These are phyloP conservation scores for Elanus axillaris DNA, from an alignment of 2,113 vertebrate genomes.

Conservation along the genomic window DNA sequence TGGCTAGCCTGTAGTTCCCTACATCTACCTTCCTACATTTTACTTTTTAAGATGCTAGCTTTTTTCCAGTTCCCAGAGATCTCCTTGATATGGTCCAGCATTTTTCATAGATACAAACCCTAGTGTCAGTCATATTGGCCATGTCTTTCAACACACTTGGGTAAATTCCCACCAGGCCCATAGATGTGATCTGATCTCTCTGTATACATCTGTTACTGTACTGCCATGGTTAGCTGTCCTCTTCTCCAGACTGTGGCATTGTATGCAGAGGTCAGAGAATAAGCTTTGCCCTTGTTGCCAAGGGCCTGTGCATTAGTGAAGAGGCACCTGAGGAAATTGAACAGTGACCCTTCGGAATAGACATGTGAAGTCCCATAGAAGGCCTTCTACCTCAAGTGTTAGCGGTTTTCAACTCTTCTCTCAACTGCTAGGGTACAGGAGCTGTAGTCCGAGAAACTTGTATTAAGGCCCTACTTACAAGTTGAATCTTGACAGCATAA, in stretches of 20 bases:
- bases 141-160: background rate
- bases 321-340: background rate
- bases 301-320: background rate
- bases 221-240: background rate
- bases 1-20: background rate
- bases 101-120: background rate
- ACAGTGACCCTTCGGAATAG: background rate
- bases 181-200: background rate
- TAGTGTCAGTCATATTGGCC: background rate
- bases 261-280: background rate
- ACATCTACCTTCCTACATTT: background rate
- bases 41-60: background rate
- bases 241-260: background rate
- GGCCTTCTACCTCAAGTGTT: background rate
- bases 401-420: background rate
- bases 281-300: background rate
- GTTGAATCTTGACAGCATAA: background rate
- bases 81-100: accelerated
- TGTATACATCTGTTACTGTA: background rate
- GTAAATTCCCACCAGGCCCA: background rate
- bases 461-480: background rate
- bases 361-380: background rate
- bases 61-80: background rate
- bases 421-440: background rate
- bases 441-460: background rate